These are phyloP conservation scores for Philonicus albiceps DNA, from an alignment of 2,888 invertebrate genomes.

Conservation along the genomic window DNA sequence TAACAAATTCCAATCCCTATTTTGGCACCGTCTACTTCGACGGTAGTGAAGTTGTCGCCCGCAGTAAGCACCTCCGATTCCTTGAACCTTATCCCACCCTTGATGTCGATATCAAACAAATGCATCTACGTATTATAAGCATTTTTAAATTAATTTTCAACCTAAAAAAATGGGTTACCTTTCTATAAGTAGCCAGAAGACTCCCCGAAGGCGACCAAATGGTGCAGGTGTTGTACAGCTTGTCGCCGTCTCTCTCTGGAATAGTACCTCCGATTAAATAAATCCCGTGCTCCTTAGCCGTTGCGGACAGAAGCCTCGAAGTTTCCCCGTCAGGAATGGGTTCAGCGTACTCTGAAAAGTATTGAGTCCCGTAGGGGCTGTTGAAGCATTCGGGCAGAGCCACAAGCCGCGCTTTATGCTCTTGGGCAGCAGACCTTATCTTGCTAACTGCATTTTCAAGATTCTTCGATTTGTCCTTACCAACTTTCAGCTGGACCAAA, in stretches of 20 bases:
- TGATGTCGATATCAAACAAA: conserved; percentile 95
- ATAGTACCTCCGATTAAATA: conserved; percentile 90
- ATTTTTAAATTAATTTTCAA: not conserved
- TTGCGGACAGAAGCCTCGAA: conserved; percentile 72
- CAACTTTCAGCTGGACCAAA: conserved; percentile 82
- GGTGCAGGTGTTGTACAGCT: conserved; percentile 86
- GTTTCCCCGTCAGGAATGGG: conserved; percentile 81
- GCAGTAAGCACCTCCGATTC: conserved; percentile 86
- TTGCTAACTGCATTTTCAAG: conserved; percentile 74
- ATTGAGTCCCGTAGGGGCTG: conserved; percentile 89
- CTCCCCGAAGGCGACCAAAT: conserved; percentile 83
- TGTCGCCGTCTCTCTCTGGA: conserved; percentile 75
- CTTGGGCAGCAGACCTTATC: conserved; percentile 74
- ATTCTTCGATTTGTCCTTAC: conserved; percentile 78
- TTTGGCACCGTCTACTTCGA: conserved; percentile 74
- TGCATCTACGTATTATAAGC: conserved; percentile 73
- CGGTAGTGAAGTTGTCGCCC: conserved; percentile 77
- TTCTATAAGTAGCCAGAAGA: conserved; percentile 82
- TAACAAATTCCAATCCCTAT: conserved; percentile 95
- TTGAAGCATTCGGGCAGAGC: conserved; percentile 91
- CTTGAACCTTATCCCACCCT: conserved; percentile 89
- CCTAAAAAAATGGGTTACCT: conserved; percentile 65
- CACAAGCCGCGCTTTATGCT: conserved; percentile 70
- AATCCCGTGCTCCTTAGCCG: conserved; percentile 78
- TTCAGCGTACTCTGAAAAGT: conserved; percentile 88